Percentiles rank a stretch among this genome's conserved stretches.
Conservation (phyloP, 2,888 invertebrate genomes). For the Cacoxenus indagator region DNA sequence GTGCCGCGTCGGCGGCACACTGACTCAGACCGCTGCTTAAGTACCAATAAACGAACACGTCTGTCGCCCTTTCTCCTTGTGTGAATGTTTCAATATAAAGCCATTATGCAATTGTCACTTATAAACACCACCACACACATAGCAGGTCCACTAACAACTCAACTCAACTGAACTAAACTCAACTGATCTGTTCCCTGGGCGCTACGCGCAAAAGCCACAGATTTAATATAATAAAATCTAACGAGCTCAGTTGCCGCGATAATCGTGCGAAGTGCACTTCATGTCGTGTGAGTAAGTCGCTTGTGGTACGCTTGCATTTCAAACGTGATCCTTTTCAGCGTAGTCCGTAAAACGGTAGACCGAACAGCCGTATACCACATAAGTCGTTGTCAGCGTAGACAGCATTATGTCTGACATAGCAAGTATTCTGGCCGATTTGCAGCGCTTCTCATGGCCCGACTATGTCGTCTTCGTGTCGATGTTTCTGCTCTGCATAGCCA, state of each 20-base stretch:
- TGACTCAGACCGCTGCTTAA: conserved; percentile 29
- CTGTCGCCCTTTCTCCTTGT: not conserved
- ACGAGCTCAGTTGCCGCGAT: conserved; percentile 30
- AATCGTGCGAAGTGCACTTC: conserved; percentile 30
- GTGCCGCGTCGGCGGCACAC: conserved; percentile 30
- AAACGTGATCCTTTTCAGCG: not conserved
- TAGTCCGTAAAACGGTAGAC: conserved; percentile 20
- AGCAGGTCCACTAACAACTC: not conserved
- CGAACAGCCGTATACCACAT: not conserved
- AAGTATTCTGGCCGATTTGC: conserved; percentile 64
- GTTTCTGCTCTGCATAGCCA: conserved; percentile 79
- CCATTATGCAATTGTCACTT: conserved; percentile 18
- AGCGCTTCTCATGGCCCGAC: conserved; percentile 68
- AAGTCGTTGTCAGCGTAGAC: conserved; percentile 9
- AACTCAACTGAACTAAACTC: too few relatives aligned
- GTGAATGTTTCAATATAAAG: not conserved
- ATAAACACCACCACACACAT: not conserved
- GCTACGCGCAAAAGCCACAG: not conserved
- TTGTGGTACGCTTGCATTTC: not conserved
- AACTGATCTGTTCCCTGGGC: too few relatives aligned
- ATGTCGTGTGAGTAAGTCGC: not conserved
- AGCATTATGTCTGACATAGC: conserved; percentile 66
- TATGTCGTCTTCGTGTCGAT: conserved; percentile 73
- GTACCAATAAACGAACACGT: conserved; percentile 9
- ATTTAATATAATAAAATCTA: conserved; percentile 18